Base-by-base conservation (phyloP, 2,113 vertebrate genomes). In the Carassius auratus region DNA sequence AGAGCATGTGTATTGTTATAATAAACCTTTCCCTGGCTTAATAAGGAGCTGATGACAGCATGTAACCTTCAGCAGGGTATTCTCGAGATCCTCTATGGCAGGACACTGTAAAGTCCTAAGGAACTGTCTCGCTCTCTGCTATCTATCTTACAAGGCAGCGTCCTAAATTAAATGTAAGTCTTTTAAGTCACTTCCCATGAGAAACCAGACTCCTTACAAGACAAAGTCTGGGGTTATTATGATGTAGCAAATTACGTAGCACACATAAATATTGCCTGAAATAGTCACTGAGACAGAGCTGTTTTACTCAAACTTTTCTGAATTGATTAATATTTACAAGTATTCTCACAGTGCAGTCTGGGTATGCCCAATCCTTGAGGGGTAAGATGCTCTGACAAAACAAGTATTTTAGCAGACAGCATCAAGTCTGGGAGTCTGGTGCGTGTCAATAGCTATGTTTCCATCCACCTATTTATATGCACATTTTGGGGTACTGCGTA, bases 1-100 rank as follows among this genome's bases (percentile, higher is more conserved):
- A 76, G 76, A 59, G 76, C 76, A 61, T 61, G 30, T 38, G 55
- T 61, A 38, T 78, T 55, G 15, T 33, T 36, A 55, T 76, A 26
- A 26, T 52, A 74, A 38, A 45, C 36, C 23, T 10, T 33, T 55
- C 48, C 48, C 48, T 52, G 73, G 45, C 42, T 7, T 21, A 23
- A 75, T 15, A 45, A 75, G 73, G 42, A 50, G 73, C n/a, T 50
- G 42, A 26, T n/a, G 13, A 75, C 21, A 75, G 73, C 38, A 75
- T 14, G 42, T 75, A n/a, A 75, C 73, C 73, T 26, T 26, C 48
- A 75, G 42, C 42, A 50, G 73, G 36, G 38, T 38, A 38, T 38
- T 38, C 38, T 38, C 38, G 38, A 42, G 7, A 7, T 42, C 42
- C n/a, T 75, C 38, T 26, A 23, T 74, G 42, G 42, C 73, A 45